Conservation (phyloP, 2,888 invertebrate species). For the Orthonevra nobilis region DNA sequence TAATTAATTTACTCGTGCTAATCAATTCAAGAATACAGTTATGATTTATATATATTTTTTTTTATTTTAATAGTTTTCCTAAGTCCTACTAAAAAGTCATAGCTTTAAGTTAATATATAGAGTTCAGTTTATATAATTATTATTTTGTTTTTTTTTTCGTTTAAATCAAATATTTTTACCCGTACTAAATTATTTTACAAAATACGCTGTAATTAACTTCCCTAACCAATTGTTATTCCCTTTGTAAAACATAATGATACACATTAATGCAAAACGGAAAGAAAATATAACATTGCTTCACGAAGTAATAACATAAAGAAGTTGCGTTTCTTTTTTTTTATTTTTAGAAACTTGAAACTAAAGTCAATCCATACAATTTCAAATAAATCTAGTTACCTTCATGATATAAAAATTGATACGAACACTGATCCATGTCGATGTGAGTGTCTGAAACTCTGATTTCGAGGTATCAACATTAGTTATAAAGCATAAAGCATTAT, state of each 20-base stretch:
- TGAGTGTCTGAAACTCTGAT: too few species aligned
- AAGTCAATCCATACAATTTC: too few species aligned
- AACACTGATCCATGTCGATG: too few species aligned
- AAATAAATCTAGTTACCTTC: too few species aligned
- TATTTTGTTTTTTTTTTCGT: conserved; percentile 73
- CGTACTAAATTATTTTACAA: conserved; percentile 72
- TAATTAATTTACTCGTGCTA: conserved; percentile 70
- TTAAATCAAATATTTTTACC: conserved; percentile 73
- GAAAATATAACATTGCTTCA: conserved; percentile 66
- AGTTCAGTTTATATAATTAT: conserved; percentile 69
- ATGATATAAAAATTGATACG: too few species aligned
- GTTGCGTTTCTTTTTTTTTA: too few species aligned
- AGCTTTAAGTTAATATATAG: conserved; percentile 76
- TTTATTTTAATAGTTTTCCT: conserved; percentile 74
- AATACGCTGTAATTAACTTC: conserved; percentile 76
- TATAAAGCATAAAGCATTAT: too few species aligned
- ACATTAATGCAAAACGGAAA: conserved; percentile 47
- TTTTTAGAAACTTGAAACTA: too few species aligned
- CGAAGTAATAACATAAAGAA: too few species aligned
- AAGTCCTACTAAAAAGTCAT: conserved; percentile 78
- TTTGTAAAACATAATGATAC: conserved; percentile 49
- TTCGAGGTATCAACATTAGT: too few species aligned
- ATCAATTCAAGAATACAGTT: conserved; percentile 69
- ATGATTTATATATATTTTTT: too few species aligned
- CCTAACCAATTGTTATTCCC: conserved; percentile 79